Base-by-base conservation (phyloP, 2,797 vertebrate genomes). In the Bradypodion pumilum region DNA sequence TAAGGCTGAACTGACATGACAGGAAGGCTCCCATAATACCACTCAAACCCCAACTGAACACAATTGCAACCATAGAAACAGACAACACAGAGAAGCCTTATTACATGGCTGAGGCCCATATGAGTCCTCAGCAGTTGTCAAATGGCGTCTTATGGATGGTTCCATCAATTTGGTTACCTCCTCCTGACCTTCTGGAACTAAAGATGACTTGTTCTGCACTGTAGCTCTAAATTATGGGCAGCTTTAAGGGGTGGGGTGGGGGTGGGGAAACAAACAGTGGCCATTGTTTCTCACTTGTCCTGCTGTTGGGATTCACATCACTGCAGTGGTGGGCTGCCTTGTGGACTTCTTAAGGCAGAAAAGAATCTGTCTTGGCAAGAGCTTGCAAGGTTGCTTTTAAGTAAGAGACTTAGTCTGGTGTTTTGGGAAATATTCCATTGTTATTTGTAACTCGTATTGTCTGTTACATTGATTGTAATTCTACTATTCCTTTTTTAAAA, bases 121-220 rank as follows among this genome's bases (percentile, higher is more conserved):
- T 89, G 93, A 46, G 78, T 89, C 92, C 90, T 44, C 89, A 87
- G 85, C 75, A 69, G 82, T 65, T 89, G 82, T 80, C 93, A 92
- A 94, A 95, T 91, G 84, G 81, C 62, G 70, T 91, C 92, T 94
- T 92, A 93, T 94, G 94, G 93, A 87, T 90, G 73, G 13, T 87
- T 82, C 89, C 86, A 77, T 90, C 87, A 86, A 78, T 88, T 93
- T 88, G 86, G 87, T 93, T 95, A 93, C 94, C 93, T 95, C 94
- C 81, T 90, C 9, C n/a, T 93, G 95, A 95, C 95, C 93, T 85
- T 63, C 73, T 44, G 87, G 89, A 91, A 94, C 91, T 89, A 87
- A 94, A 92, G 93, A 94, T 93, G 93, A 92, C 90, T 95, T 90
- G 93, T 94, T 89, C 92, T 94, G 87, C 89, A 81, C 89, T 90